Percentiles rank a stretch among this genome's conserved stretches.
Conservation (phyloP, 2,797 vertebrate species). For the Lepidocolaptes lacrymiger region DNA sequence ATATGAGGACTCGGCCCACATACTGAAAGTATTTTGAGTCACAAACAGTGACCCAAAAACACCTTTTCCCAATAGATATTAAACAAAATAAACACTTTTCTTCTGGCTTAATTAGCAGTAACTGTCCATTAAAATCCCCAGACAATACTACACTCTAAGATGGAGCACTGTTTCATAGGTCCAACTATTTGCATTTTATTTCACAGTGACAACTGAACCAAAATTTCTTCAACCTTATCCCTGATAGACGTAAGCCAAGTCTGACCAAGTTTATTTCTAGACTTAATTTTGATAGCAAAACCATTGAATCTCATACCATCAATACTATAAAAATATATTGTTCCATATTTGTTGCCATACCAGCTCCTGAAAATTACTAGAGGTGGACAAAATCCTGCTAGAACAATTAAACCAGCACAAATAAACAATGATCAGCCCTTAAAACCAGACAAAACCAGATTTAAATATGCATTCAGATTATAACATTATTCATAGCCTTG, state of each 20-base stretch:
- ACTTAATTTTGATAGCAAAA: background rate
- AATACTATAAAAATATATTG: background rate
- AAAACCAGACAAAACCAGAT: background rate
- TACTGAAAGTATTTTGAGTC: background rate
- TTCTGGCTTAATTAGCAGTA: background rate
- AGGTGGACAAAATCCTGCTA: background rate
- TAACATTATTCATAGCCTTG: background rate
- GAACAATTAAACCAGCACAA: background rate
- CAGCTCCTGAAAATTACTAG: background rate
- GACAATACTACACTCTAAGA: accelerated
- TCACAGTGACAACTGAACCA: background rate
- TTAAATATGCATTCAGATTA: background rate
- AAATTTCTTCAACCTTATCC: background rate
- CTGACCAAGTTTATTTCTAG: background rate
- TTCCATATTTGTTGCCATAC: background rate
- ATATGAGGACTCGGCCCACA: background rate
- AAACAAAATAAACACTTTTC: background rate
- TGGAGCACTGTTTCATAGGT: background rate
- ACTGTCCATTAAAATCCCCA: background rate
- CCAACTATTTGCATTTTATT: background rate
- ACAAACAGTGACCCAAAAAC: background rate
- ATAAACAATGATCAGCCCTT: background rate
- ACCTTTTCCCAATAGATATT: background rate
- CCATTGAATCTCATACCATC: background rate
- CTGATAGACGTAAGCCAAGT: background rate